Conservation (phyloP, 35 echinoderm and acorn worm genomes). For the Patiria miniata region DNA sequence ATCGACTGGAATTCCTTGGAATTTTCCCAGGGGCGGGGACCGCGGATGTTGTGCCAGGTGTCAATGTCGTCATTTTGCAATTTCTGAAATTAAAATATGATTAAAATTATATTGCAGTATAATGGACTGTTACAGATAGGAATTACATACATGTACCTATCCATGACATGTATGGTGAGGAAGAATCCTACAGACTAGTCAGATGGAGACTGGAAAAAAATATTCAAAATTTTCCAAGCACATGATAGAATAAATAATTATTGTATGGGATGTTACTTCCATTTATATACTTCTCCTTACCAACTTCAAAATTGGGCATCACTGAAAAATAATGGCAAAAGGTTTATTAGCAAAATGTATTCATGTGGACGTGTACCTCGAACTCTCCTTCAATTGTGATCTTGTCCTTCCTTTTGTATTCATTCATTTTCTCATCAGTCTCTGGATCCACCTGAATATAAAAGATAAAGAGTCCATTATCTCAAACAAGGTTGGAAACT, state of each 20-base stretch:
- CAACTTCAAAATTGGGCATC: not conserved
- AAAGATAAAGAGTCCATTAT: not conserved
- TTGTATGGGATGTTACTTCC: too few relatives aligned
- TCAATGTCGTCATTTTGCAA: conserved; percentile 74
- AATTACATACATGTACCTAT: not conserved
- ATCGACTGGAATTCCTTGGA: conserved; percentile 93
- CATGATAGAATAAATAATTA: not conserved
- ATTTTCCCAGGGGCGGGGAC: conserved; percentile 96
- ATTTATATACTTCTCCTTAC: too few relatives aligned
- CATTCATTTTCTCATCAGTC: conserved; percentile 67
- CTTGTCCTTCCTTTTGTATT: conserved; percentile 58
- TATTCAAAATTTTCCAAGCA: not conserved
- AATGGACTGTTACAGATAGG: not conserved
- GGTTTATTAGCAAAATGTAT: not conserved
- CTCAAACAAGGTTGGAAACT: not conserved
- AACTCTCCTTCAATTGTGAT: conserved; percentile 71
- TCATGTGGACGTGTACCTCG: conserved; percentile 41
- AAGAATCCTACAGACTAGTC: too few relatives aligned
- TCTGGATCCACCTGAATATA: conserved; percentile 84
- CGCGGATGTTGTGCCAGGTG: conserved; percentile 88
- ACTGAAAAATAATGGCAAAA: not conserved
- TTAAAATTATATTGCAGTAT: not conserved
- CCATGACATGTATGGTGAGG: not conserved
- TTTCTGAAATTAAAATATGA: conserved; percentile 49
- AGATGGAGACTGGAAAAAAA: not conserved